Base-by-base conservation (phyloP, 2,797 vertebrate species). In the Phoebastria nigripes region DNA sequence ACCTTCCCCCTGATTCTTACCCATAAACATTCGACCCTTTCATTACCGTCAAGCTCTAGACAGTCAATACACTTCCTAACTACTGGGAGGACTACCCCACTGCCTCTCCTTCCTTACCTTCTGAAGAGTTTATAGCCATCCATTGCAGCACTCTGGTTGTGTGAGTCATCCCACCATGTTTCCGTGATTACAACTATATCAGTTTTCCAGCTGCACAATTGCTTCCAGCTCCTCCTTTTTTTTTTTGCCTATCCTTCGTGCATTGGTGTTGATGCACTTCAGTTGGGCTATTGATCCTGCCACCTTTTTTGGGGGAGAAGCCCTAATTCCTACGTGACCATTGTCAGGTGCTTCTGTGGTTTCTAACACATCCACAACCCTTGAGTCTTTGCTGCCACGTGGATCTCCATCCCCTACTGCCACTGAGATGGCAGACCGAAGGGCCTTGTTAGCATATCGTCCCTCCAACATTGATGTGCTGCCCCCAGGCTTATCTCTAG, bases 311-410 rank as follows among this genome's bases (percentile, higher is more conserved):
- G 7, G 29, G 17, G 8, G 5, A 52, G 10, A 71, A 71, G 5
- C 8, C 20, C 10, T 44, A 25, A 42, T 39, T 31, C 17, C 13
- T 44, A 31, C 0, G 2, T 28, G 2, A 49, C 29, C 5, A 8
- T n/a, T 58, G 15, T 49, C 9, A n/a, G 18, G 22, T 1, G 1
- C 9, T 69, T 51, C 13, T 2, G 2, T 39, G 22, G 13, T 33
- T 62, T 62, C 46, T 62, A 41, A 33, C 9, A 33, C 8, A 61
- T 16, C 9, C 29, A 24, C 19, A 35, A 51, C 19, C 17, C 12
- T n/a, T 47, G 9, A 12, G 9, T 49, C 31, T 74, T 62, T 62
- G 33, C 17, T 33, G 17, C 13, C 11, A 17, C 1, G 1, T 37
- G 28, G 28, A 41, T 47, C 8, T 47, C 33, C 47, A 37, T 26